Percentiles rank a stretch among this genome's conserved stretches.
Evolutionary conservation across 2,113 vertebrate species (phyloP).

Genomic region (Salminus brasiliensis): DNA sequence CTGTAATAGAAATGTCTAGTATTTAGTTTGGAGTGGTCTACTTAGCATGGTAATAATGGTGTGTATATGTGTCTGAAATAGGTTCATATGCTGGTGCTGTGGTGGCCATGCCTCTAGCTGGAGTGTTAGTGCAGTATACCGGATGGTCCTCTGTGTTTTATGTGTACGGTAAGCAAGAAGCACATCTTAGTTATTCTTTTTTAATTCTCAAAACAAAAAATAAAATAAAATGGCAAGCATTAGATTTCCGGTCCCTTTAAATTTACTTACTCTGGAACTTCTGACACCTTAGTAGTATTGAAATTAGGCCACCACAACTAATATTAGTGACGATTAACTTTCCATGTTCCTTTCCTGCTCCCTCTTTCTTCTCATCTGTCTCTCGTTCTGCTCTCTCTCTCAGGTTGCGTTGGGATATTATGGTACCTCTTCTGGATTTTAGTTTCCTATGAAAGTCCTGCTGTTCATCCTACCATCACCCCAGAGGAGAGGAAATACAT

Average conservation of each 20-base stretch:
- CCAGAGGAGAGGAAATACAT: slow-evolving; percentile 97
- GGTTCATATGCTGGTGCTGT: slow-evolving; percentile 93
- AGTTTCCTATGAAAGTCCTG: slow-evolving; percentile 97
- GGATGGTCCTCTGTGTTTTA: slow-evolving; percentile 94
- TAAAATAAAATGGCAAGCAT: too few species aligned
- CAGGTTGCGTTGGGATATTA: slow-evolving; percentile 93
- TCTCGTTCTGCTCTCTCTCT: neutral
- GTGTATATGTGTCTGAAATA: slow-evolving; percentile 55
- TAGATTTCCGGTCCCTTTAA: too few species aligned
- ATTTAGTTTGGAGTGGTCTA: too few species aligned
- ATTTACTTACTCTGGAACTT: too few species aligned
- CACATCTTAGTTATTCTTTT: neutral
- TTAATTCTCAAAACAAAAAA: too few species aligned
- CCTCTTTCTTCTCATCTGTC: neutral
- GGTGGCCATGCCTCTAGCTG: slow-evolving; percentile 93
- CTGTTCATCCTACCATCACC: slow-evolving; percentile 92
- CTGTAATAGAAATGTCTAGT: too few species aligned
- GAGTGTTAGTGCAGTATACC: slow-evolving; percentile 88
- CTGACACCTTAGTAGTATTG: too few species aligned
- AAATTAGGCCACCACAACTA: neutral
- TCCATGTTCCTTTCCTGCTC: too few species aligned
- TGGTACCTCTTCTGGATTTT: slow-evolving; percentile 99
- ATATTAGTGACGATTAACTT: neutral
- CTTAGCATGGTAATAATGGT: neutral
- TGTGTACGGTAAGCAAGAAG: slow-evolving; percentile 81